Percentiles rank a stretch among this genome's conserved stretches.
Evolutionary conservation across 2,888 invertebrate species (phyloP).

Genomic region (Helleia helle): DNA sequence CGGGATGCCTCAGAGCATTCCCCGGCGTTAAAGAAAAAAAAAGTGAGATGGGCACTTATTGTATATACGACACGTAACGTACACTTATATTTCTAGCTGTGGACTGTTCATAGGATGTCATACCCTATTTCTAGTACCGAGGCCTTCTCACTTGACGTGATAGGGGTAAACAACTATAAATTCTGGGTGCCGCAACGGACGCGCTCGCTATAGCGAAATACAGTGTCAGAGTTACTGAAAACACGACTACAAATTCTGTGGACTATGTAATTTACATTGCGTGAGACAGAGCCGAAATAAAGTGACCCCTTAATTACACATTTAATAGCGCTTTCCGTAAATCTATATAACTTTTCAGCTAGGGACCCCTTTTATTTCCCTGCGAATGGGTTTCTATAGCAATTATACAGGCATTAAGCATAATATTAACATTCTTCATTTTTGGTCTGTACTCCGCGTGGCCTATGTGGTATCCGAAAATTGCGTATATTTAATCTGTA

Average conservation of each 20-base stretch:
- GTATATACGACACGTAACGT: too few relatives aligned
- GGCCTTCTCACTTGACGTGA: constrained; percentile 1
- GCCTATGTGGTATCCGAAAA: too few relatives aligned
- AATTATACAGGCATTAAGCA: too few relatives aligned
- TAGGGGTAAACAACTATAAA: constrained; percentile 46
- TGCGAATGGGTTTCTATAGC: not conserved
- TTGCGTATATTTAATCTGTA: too few relatives aligned
- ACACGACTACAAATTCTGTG: constrained; percentile 19
- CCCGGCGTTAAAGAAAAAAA: too few relatives aligned
- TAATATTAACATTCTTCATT: too few relatives aligned
- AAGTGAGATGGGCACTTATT: too few relatives aligned
- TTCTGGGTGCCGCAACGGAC: constrained; percentile 35
- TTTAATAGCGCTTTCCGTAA: constrained; percentile 2
- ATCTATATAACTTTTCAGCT: not conserved
- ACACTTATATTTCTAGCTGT: too few relatives aligned
- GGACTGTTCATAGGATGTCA: too few relatives aligned
- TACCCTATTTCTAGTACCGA: too few relatives aligned
- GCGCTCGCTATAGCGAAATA: constrained; percentile 31
- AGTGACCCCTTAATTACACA: constrained; percentile 7
- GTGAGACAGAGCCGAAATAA: constrained; percentile 11
- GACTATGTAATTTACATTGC: constrained; percentile 13
- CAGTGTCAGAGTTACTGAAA: constrained; percentile 18
- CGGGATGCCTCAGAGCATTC: too few relatives aligned
- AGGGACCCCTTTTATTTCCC: not conserved
- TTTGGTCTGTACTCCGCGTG: too few relatives aligned